These are phyloP conservation scores for Philopotamus ludificatus DNA, from an alignment of 1,140 invertebrate species.

Conservation along the genomic window DNA sequence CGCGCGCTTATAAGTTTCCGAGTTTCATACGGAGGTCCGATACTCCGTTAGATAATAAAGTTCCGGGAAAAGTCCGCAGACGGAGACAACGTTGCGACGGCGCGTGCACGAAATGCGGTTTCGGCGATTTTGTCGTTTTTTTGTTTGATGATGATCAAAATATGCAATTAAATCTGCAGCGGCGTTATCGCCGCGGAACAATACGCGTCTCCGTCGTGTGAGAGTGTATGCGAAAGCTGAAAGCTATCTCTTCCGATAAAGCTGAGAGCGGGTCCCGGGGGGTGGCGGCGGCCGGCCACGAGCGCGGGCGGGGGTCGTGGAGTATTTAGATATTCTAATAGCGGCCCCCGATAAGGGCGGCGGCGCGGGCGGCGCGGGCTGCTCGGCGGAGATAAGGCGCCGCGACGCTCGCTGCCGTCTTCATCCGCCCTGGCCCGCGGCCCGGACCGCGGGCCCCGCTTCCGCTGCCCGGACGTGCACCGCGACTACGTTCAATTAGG, in stretches of 20 bases:
- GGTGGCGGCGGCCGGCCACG: slow-evolving; percentile 1
- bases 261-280: slow-evolving; percentile 25
- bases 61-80: slow-evolving; percentile 11
- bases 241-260: slow-evolving; percentile 37
- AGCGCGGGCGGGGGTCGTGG: slow-evolving; percentile 11
- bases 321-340: slow-evolving; percentile 43
- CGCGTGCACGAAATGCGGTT: too few species aligned
- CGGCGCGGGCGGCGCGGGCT: slow-evolving; percentile 42
- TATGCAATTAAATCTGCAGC: too few species aligned
- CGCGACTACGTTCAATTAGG: too few species aligned
- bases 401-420: slow-evolving; percentile 19
- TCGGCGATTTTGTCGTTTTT: too few species aligned
- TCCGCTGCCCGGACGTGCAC: background rate
- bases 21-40: slow-evolving; percentile 20
- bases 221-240: slow-evolving; percentile 14
- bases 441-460: slow-evolving; percentile 3
- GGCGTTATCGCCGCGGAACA: slow-evolving; percentile 1
- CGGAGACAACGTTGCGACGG: too few species aligned
- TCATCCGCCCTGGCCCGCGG: background rate
- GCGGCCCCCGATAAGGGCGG: slow-evolving; percentile 39
- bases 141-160: too few species aligned
- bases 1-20: slow-evolving; percentile 27
- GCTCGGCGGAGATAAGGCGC: slow-evolving; percentile 38
- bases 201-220: slow-evolving; percentile 9
- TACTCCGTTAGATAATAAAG: slow-evolving; percentile 22